Conservation (phyloP, 2,888 invertebrate species). For the Cancer borealis region DNA sequence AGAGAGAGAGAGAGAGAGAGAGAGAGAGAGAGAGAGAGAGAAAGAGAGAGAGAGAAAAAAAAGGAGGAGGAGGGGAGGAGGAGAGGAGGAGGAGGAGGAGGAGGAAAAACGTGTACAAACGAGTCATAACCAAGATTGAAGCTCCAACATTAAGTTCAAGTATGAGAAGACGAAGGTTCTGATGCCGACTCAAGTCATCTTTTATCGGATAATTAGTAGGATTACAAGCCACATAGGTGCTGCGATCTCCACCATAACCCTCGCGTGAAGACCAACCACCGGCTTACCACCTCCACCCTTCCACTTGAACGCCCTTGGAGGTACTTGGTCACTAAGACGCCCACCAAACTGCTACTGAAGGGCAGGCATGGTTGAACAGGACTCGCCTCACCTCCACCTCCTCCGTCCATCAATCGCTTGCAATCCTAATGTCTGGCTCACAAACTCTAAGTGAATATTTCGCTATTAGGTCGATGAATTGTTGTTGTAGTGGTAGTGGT, state of each 20-base stretch:
- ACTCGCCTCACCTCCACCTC: background rate
- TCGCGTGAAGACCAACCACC: background rate
- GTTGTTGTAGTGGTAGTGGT: background rate
- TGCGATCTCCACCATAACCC: background rate
- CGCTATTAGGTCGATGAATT: background rate
- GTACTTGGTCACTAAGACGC: background rate
- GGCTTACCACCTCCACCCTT: background rate
- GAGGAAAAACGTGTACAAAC: background rate
- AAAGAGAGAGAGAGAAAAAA: background rate
- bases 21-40: background rate
- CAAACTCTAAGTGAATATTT: background rate
- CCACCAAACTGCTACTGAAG: background rate
- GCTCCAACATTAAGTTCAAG: background rate
- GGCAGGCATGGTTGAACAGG: background rate
- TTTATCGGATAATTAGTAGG: background rate
- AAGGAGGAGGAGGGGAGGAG: background rate
- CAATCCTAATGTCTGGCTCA: background rate
- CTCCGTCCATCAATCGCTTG: background rate
- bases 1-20: background rate
- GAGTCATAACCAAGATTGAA: slow-evolving; percentile 34
- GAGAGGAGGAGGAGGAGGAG: background rate
- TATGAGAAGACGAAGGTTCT: background rate
- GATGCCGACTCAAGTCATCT: background rate
- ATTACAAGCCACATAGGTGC: background rate
- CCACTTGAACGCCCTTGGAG: background rate